Evolutionary conservation across 2,113 vertebrate species (phyloP).

Genomic region (Serinus canaria): DNA sequence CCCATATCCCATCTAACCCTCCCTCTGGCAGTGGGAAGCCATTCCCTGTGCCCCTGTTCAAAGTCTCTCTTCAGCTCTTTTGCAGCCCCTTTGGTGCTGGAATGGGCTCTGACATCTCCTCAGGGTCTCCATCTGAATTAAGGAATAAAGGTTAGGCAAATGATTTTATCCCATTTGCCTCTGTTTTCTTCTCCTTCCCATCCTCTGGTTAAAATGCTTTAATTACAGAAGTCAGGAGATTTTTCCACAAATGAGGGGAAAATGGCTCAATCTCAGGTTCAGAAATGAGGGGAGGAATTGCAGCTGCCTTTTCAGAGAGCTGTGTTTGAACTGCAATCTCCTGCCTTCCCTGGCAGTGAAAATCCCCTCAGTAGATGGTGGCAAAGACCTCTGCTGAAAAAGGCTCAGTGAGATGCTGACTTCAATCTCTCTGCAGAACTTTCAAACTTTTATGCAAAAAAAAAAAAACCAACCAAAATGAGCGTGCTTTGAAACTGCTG

Average conservation of each 20-base stretch:
- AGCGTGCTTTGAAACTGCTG: neutral
- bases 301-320: neutral
- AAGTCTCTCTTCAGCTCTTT: neutral
- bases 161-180: neutral
- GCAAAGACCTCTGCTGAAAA: neutral
- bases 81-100: neutral
- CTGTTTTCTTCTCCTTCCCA: neutral
- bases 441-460: neutral
- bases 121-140: neutral
- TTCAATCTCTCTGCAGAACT: neutral
- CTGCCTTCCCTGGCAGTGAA: neutral
- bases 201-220: neutral
- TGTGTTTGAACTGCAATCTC: neutral
- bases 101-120: neutral
- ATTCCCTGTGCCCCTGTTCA: neutral
- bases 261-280: neutral
- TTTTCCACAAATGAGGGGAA: neutral
- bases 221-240: neutral
- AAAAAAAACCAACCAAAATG: neutral
- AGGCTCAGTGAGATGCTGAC: neutral
- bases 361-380: neutral
- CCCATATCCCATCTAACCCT: accelerated
- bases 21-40: neutral
- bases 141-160: neutral
- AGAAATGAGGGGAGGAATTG: accelerated